phyloP scores from a whole-genome alignment of 1,140 invertebrate species.

The Pachypsylla venusta region DNA sequence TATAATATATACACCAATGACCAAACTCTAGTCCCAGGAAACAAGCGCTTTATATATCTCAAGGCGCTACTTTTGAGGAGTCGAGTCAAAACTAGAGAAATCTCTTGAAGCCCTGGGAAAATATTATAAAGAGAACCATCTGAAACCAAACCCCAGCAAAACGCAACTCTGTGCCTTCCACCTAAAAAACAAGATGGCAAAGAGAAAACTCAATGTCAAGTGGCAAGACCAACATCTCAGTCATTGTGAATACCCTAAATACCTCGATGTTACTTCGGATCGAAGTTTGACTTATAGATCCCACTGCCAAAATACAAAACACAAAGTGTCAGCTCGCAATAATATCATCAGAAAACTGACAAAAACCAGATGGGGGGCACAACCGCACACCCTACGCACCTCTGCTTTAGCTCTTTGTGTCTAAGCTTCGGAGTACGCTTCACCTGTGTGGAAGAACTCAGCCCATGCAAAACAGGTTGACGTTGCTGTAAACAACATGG shows the following conservation, averaged over 20 bases:
- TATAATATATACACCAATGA: constrained; percentile 8
- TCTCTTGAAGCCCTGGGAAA: not conserved
- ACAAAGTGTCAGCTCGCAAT: constrained; percentile 6
- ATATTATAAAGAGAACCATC: constrained; percentile 8
- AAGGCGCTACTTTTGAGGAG: not conserved
- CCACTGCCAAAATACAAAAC: constrained; percentile 8
- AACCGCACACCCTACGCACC: not conserved
- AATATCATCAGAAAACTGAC: constrained; percentile 7
- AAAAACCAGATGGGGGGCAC: constrained; percentile 3
- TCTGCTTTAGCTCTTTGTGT: not conserved
- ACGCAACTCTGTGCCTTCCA: constrained; percentile 20
- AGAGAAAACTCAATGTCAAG: constrained; percentile 31
- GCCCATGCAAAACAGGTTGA: not conserved
- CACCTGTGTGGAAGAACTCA: constrained; percentile 3
- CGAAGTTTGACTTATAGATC: constrained; percentile 8
- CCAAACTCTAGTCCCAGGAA: constrained; percentile 1
- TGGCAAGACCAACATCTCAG: constrained; percentile 1
- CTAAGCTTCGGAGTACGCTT: not conserved
- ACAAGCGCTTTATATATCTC: not conserved
- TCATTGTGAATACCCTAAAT: not conserved
- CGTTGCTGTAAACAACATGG: not conserved
- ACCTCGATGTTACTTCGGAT: not conserved
- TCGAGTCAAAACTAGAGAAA: not conserved
- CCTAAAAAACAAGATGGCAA: constrained; percentile 36
- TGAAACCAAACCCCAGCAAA: constrained; percentile 8